Evolutionary conservation across 2,888 invertebrate genomes (phyloP), one percentile per base, ranked within the genome.

Genomic region (Nudaria mundana): DNA sequence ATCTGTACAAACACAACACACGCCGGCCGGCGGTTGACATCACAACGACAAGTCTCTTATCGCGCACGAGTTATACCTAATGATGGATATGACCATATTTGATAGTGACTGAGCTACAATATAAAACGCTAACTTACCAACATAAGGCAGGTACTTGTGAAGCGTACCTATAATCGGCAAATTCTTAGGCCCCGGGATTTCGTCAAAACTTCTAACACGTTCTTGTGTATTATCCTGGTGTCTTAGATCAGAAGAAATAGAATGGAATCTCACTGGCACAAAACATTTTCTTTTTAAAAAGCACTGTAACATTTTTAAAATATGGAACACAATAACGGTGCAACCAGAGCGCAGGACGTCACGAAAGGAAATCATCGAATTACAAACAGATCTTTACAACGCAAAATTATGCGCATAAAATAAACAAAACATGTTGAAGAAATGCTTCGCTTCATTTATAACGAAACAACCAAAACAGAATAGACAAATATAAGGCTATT

Each of bases 181-280:
- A 2, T 94, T 91, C 55, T 85, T 91, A 0, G 97, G 97, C 0
- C 97, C 97, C 1, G 97, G 97, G 56, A 97, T 95, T 24, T 92
- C 90, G 41, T 91, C 74, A 66, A 94, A 95, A 42, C 45, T n/a
- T n/a, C n/a, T n/a, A n/a, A n/a, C n/a, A n/a, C n/a, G n/a, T n/a
- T n/a, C n/a, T n/a, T n/a, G n/a, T n/a, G n/a, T n/a, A n/a, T n/a
- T n/a, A n/a, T n/a, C n/a, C n/a, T n/a, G n/a, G n/a, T n/a, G n/a
- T n/a, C n/a, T n/a, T n/a, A n/a, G n/a, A n/a, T n/a, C n/a, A n/a
- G n/a, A n/a, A n/a, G n/a, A n/a, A n/a, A n/a, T n/a, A n/a, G n/a
- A n/a, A n/a, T n/a, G n/a, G n/a, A n/a, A 28, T 34, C 34, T 42
- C 8, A 25, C 14, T 24, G 14, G 8, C 24, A 5, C 10, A 11